Evolutionary conservation across 37 sponge, comb jelly and placozoan species (phyloP).

Genomic region (Diacarnus erythraeanus): DNA sequence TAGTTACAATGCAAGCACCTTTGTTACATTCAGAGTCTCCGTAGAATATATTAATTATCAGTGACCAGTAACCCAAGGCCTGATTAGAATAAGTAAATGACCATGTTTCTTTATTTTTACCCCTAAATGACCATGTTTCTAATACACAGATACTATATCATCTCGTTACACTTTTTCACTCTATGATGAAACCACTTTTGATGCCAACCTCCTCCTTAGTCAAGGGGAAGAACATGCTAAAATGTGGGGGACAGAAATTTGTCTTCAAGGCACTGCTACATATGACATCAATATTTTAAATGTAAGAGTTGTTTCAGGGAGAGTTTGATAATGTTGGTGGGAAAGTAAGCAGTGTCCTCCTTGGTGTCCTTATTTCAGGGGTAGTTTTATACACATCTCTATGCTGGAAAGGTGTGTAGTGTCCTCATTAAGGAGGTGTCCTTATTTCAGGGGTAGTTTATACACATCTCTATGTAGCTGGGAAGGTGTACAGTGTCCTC

Average conservation of each 20-base stretch:
- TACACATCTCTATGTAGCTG: too few relatives aligned
- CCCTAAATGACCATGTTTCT: not conserved
- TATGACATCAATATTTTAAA: slow-evolving; percentile 67
- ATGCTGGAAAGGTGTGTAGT: too few relatives aligned
- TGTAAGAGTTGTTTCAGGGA: slow-evolving; percentile 24
- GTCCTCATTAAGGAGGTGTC: too few relatives aligned
- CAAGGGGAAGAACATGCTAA: slow-evolving; percentile 24
- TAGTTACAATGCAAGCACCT: slow-evolving; percentile 1
- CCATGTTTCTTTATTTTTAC: too few relatives aligned
- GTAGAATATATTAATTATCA: too few relatives aligned
- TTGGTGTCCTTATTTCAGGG: not conserved
- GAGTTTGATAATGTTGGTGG: not conserved
- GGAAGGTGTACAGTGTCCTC: too few relatives aligned
- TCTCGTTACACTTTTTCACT: slow-evolving; percentile 69
- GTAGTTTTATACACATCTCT: not conserved
- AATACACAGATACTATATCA: slow-evolving; percentile 40
- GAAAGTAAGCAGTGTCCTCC: too few relatives aligned
- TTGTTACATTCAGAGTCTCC: not conserved
- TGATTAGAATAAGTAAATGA: too few relatives aligned
- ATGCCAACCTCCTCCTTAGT: slow-evolving; percentile 45
- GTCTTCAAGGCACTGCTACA: slow-evolving; percentile 61
- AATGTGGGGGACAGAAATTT: slow-evolving; percentile 55
- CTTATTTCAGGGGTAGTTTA: too few relatives aligned
- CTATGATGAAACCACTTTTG: slow-evolving; percentile 49
- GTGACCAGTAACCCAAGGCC: too few relatives aligned